Evolutionary conservation across 2,797 vertebrate species (phyloP).

Genomic region (Kryptopterus vitreolus): DNA sequence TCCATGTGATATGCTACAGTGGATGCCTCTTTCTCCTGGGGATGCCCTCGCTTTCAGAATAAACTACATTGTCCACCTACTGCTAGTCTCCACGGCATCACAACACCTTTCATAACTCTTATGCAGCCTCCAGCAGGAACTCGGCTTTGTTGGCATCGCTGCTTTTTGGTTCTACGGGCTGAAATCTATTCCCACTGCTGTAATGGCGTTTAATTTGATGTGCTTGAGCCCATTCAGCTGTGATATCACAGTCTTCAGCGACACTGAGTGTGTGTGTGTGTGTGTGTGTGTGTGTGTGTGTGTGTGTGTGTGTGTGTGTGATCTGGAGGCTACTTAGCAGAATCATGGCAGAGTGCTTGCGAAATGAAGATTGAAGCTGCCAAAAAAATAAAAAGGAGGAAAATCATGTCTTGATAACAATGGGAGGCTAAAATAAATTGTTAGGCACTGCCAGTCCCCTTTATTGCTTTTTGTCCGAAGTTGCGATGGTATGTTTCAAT

Average conservation of each 20-base stretch:
- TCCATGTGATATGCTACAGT: slow-evolving; percentile 67
- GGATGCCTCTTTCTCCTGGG: slow-evolving; percentile 49
- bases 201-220: slow-evolving; percentile 45
- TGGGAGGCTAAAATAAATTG: slow-evolving; percentile 43
- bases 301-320: too few species aligned
- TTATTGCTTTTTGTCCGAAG: slow-evolving; percentile 30
- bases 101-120: slow-evolving; percentile 70
- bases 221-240: slow-evolving; percentile 33
- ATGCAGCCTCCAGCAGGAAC: slow-evolving; percentile 53
- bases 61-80: slow-evolving; percentile 61
- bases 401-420: slow-evolving; percentile 46
- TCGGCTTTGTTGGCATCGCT: slow-evolving; percentile 15
- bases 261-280: slow-evolving; percentile 33
- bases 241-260: slow-evolving; percentile 34
- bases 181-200: slow-evolving; percentile 33
- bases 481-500: slow-evolving; percentile 47
- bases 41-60: slow-evolving; percentile 52
- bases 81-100: slow-evolving; percentile 54
- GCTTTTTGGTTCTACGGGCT: slow-evolving; percentile 13
- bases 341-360: slow-evolving; percentile 16
- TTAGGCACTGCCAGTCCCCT: slow-evolving; percentile 11
- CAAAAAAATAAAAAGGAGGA: slow-evolving; percentile 42
- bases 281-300: too few species aligned
- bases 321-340: slow-evolving; percentile 26
- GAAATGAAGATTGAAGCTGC: slow-evolving; percentile 35